These are phyloP conservation scores for Peromyscus maniculatus DNA, from an alignment of 2,113 vertebrate species.

Conservation along the genomic window DNA sequence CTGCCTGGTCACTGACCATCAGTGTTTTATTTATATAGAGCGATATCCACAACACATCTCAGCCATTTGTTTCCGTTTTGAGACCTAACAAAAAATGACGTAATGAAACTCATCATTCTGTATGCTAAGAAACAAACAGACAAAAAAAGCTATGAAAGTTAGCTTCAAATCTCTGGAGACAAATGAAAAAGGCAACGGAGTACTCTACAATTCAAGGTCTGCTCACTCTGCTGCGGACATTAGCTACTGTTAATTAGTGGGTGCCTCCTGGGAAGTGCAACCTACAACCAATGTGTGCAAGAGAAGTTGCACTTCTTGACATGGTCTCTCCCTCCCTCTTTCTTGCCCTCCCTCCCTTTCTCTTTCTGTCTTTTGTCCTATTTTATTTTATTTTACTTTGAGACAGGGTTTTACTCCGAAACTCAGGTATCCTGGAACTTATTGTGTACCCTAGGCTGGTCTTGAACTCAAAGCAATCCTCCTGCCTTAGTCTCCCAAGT, in stretches of 20 bases:
- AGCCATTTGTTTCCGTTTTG: background rate
- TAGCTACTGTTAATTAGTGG: background rate
- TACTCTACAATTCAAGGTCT: background rate
- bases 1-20: too few relatives aligned
- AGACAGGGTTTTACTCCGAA: background rate
- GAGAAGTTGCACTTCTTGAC: background rate
- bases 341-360: background rate
- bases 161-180: background rate
- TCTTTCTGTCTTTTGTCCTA: background rate
- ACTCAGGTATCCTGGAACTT: background rate
- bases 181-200: background rate
- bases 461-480: background rate
- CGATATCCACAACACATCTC: too few relatives aligned
- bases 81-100: background rate
- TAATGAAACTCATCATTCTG: background rate
- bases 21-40: too few relatives aligned
- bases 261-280: background rate
- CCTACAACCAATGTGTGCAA: background rate
- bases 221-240: background rate
- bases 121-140: background rate
- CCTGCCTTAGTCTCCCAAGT: background rate
- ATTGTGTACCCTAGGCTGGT: background rate
- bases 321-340: background rate
- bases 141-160: background rate
- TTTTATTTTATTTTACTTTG: background rate